These are phyloP conservation scores for Drosophila insularis DNA, from an alignment of 1,140 invertebrate species.

Conservation along the genomic window DNA sequence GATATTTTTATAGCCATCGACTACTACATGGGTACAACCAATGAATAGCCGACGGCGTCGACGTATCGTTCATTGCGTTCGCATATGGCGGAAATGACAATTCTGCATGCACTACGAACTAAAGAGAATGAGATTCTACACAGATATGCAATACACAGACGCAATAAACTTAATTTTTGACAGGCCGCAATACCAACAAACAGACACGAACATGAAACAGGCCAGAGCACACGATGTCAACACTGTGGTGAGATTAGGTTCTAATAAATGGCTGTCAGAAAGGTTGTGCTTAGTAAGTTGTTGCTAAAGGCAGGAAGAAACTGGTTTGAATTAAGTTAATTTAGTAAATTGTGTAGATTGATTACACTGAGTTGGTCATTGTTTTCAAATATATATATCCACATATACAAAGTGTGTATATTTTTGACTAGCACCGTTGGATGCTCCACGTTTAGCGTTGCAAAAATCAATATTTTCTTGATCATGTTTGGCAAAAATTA, in stretches of 20 bases:
- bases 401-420: too few relatives aligned
- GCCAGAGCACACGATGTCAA: slow-evolving; percentile 48
- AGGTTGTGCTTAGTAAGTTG: slow-evolving; percentile 17
- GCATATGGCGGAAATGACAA: slow-evolving; percentile 79
- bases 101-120: slow-evolving; percentile 63
- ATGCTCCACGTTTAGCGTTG: too few relatives aligned
- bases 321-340: too few relatives aligned
- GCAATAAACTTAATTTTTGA: slow-evolving; percentile 77
- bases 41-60: slow-evolving; percentile 44
- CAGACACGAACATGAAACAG: slow-evolving; percentile 40
- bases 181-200: slow-evolving; percentile 70
- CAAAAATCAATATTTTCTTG: too few relatives aligned
- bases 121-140: slow-evolving; percentile 40
- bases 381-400: too few relatives aligned
- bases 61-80: slow-evolving; percentile 77
- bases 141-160: slow-evolving; percentile 73
- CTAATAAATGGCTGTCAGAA: slow-evolving; percentile 14
- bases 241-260: slow-evolving; percentile 61
- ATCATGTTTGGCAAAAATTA: too few relatives aligned
- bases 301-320: too few relatives aligned
- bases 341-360: too few relatives aligned
- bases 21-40: not conserved
- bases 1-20: too few relatives aligned
- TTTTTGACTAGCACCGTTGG: too few relatives aligned
- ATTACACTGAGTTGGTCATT: too few relatives aligned